Evolutionary conservation across 1,140 invertebrate genomes (phyloP), one percentile per base, ranked within the genome.

Genomic region (Coptotermes formosanus): DNA sequence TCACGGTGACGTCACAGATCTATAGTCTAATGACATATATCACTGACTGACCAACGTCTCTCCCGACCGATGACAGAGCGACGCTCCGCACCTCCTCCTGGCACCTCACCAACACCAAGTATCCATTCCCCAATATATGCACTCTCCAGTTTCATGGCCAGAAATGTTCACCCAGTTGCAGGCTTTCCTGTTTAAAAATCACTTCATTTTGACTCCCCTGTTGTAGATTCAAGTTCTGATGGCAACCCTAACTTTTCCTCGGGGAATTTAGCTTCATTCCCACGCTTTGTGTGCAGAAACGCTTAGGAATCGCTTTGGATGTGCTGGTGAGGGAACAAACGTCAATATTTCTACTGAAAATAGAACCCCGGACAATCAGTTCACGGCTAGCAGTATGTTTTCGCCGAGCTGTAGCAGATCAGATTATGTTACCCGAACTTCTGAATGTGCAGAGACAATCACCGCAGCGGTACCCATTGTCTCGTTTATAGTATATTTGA

Each of bases 51-150:
- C 64, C 64, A 75, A n/a, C n/a, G 64, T 75, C 64, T n/a, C 0
- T 75, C 25, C 25, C 4, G 25, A n/a, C 64, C 8, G 14, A 38
- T 4, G 38, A 30, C 64, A 30, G 25, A n/a, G 21, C 25, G 8
- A 8, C 64, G n/a, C 25, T 25, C 64, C n/a, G 25, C 64, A 25
- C n/a, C 64, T 25, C 9, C 64, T 64, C 25, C 59, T 64, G 59
- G 59, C 59, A 64, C 59, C 59, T 64, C 12, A 64, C 59, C 59
- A 64, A 64, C 64, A 75, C 64, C 64, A 1, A 64, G 25, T 3
- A 75, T 75, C 64, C 64, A 75, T 75, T 75, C 64, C 64, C 64
- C n/a, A 75, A 75, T 75, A 75, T 75, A 75, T 75, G 25, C 64
- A 75, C 64, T 75, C 64, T 30, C 64, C 64, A 14, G 25, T 30